These are phyloP conservation scores for Hylia prasina DNA, from an alignment of 2,113 vertebrate species.

Conservation along the genomic window DNA sequence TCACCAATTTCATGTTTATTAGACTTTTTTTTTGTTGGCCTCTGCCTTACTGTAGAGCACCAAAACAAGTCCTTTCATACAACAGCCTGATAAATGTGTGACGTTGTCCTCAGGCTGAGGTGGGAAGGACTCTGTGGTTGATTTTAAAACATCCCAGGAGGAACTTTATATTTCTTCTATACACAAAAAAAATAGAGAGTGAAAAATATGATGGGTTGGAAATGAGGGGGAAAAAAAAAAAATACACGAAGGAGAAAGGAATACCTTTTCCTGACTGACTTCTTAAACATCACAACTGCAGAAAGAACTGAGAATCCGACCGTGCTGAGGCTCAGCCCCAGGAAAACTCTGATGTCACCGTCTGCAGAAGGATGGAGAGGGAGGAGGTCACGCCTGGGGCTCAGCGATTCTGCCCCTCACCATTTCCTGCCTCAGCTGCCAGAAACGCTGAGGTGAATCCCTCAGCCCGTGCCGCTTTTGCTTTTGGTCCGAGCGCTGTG, in stretches of 20 bases:
- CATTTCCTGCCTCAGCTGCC: neutral
- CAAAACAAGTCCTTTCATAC: neutral
- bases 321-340: constrained; percentile 39
- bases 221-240: neutral
- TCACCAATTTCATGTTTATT: neutral
- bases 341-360: constrained; percentile 8
- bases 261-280: constrained; percentile 70
- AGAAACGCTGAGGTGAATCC: neutral
- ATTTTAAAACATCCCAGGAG: neutral
- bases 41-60: neutral
- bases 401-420: rapidly evolving
- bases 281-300: constrained; percentile 55
- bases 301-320: neutral
- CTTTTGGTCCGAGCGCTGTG: neutral
- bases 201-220: neutral
- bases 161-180: neutral
- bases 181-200: neutral
- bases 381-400: neutral
- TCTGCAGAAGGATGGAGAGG: constrained; percentile 40
- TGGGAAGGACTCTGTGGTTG: neutral
- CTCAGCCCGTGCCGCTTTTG: neutral
- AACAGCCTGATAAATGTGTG: neutral
- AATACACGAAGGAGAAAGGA: neutral
- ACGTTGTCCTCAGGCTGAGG: neutral
- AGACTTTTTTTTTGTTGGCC: neutral